Percentiles rank a stretch among this genome's conserved stretches.
These are phyloP conservation scores for Caenorhabditis wallacei DNA, from an alignment of 2,888 invertebrate genomes.

Conservation along the genomic window DNA sequence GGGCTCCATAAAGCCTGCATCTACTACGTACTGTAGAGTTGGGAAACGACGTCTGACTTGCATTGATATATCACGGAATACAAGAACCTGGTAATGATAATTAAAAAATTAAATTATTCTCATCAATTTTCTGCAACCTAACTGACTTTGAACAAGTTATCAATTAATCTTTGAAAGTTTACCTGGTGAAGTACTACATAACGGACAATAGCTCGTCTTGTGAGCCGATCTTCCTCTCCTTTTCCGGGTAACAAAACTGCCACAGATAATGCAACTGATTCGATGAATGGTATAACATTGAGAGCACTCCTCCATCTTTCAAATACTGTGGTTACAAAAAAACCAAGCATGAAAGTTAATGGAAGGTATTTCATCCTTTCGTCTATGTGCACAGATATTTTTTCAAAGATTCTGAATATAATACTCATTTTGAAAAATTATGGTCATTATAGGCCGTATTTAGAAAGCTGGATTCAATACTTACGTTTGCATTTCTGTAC, in stretches of 20 bases:
- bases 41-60: slow-evolving; percentile 75
- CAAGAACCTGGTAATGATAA: slow-evolving; percentile 66
- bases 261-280: slow-evolving; percentile 70
- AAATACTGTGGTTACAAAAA: slow-evolving; percentile 77
- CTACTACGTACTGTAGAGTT: slow-evolving; percentile 71
- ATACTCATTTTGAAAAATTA: too few relatives aligned
- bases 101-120: too few relatives aligned
- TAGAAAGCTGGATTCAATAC: too few relatives aligned
- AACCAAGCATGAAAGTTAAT: slow-evolving; percentile 77
- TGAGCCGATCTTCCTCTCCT: slow-evolving; percentile 59
- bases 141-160: too few relatives aligned
- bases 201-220: slow-evolving; percentile 67
- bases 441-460: too few relatives aligned
- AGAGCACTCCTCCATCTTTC: slow-evolving; percentile 72
- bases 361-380: slow-evolving; percentile 73
- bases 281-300: slow-evolving; percentile 71
- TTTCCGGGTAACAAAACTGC: slow-evolving; percentile 68
- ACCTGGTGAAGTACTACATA: slow-evolving; percentile 69
- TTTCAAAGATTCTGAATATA: slow-evolving; percentile 68
- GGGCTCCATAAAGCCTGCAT: slow-evolving; percentile 64
- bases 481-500: slow-evolving; percentile 56
- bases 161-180: too few relatives aligned
- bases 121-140: background rate
- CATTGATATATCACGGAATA: slow-evolving; percentile 79
- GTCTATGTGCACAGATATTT: slow-evolving; percentile 67